These are phyloP conservation scores for Podarcis muralis DNA, from an alignment of 2,113 vertebrate genomes.

Conservation along the genomic window DNA sequence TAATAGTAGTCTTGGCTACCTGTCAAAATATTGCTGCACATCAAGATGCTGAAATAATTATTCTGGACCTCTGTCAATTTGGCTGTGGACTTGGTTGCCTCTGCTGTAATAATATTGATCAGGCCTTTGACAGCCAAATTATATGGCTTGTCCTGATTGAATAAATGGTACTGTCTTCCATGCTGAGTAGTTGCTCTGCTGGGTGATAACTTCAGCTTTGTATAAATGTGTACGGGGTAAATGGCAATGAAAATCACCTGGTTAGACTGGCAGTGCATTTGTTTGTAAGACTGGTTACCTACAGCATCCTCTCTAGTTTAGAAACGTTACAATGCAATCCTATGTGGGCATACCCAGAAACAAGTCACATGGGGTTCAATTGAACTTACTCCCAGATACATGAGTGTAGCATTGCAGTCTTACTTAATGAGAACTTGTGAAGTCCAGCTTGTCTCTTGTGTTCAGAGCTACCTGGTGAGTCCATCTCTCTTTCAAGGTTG, in stretches of 20 bases:
- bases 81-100: slow-evolving; percentile 6
- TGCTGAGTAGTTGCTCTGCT: not conserved
- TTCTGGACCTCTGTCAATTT: slow-evolving; percentile 22
- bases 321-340: not conserved
- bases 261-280: not conserved
- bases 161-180: not conserved
- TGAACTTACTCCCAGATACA: not conserved
- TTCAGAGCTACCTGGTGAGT: no score
- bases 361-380: not conserved
- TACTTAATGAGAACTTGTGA: not conserved
- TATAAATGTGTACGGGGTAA: not conserved
- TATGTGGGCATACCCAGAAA: not conserved
- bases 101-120: slow-evolving; percentile 7
- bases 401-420: not conserved
- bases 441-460: no score
- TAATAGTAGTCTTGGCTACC: slow-evolving; percentile 7
- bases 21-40: slow-evolving; percentile 22
- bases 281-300: not conserved
- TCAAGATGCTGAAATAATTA: slow-evolving; percentile 5
- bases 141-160: not conserved
- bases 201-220: not conserved
- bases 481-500: no score
- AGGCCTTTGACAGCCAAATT: slow-evolving; percentile 19
- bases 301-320: not conserved
- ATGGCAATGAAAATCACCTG: not conserved